Evolutionary conservation across 1,140 invertebrate genomes (phyloP).

Genomic region (Drosophila bocki): DNA sequence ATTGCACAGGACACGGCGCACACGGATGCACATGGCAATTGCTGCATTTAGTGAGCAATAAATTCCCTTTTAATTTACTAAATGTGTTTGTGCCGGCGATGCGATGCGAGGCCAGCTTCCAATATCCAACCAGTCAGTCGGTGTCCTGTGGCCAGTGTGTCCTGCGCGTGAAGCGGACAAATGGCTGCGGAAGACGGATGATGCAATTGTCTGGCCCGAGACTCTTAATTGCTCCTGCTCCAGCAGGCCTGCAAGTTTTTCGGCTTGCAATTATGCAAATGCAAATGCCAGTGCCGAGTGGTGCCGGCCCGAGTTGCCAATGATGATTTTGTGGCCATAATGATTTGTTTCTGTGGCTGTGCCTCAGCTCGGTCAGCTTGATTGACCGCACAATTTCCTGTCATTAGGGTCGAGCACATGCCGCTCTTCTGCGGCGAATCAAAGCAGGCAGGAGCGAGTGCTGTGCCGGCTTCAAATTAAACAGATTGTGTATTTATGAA

Average conservation of each 20-base stretch:
- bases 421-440: constrained; percentile 55
- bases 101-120: constrained; percentile 10
- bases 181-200: constrained; percentile 75
- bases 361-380: constrained; percentile 21
- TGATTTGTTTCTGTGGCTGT: constrained; percentile 78
- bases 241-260: constrained; percentile 24
- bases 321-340: constrained; percentile 76
- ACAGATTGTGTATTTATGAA: constrained; percentile 68
- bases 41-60: constrained; percentile 81
- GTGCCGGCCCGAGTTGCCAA: constrained; percentile 22
- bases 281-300: constrained; percentile 59
- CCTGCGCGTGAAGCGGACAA: constrained; percentile 75
- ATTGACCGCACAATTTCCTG: constrained; percentile 80
- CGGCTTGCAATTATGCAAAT: constrained; percentile 72
- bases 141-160: constrained; percentile 20
- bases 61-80: constrained; percentile 83
- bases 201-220: constrained; percentile 65
- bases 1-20: constrained; percentile 11
- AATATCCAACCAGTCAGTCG: constrained; percentile 15
- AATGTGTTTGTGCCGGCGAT: constrained; percentile 69
- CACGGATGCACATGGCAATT: constrained; percentile 62
- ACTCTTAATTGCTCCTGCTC: constrained; percentile 62
- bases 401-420: constrained; percentile 75
- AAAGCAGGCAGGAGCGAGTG: constrained; percentile 35
- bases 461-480: constrained; percentile 28